Evolutionary conservation across 2,113 vertebrate genomes (phyloP).

Genomic region (Pseudolaguvia tuberculata): DNA sequence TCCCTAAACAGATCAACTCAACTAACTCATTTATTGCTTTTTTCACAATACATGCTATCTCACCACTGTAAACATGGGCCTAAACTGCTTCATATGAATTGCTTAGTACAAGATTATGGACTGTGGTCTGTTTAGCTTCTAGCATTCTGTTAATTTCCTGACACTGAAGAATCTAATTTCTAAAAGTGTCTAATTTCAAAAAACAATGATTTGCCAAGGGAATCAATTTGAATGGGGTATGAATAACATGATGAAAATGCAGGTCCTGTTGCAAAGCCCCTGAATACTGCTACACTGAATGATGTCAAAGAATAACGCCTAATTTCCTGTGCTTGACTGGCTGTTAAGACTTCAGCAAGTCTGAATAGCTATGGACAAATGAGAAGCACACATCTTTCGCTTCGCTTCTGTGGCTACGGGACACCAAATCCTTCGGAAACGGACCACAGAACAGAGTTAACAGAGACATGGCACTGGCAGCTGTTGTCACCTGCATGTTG

Average conservation of each 20-base stretch:
- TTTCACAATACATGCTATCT: constrained; percentile 51
- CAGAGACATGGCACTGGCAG: constrained; percentile 63
- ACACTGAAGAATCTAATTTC: constrained; percentile 33
- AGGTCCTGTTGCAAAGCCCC: constrained; percentile 59
- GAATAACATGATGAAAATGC: constrained; percentile 57
- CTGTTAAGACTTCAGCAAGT: constrained; percentile 59
- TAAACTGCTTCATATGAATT: constrained; percentile 31
- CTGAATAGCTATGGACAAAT: constrained; percentile 52
- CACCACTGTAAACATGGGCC: background rate
- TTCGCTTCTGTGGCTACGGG: constrained; percentile 65
- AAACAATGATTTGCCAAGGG: constrained; percentile 36
- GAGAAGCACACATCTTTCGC: constrained; percentile 54
- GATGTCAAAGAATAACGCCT: constrained; percentile 65
- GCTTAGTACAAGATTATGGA: constrained; percentile 31
- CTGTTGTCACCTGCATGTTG: constrained; percentile 55
- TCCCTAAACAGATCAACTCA: constrained; percentile 1
- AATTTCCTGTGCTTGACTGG: constrained; percentile 56
- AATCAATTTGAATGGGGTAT: constrained; percentile 27
- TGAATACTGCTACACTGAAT: constrained; percentile 55
- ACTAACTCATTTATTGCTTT: constrained; percentile 55
- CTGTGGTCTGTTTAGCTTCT: constrained; percentile 47
- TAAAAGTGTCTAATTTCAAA: constrained; percentile 38
- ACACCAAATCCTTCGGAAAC: constrained; percentile 64
- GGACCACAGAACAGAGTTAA: constrained; percentile 62
- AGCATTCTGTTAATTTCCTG: constrained; percentile 34